Conservation (phyloP, 2,797 vertebrate genomes). For the Loriculus beryllinus region DNA sequence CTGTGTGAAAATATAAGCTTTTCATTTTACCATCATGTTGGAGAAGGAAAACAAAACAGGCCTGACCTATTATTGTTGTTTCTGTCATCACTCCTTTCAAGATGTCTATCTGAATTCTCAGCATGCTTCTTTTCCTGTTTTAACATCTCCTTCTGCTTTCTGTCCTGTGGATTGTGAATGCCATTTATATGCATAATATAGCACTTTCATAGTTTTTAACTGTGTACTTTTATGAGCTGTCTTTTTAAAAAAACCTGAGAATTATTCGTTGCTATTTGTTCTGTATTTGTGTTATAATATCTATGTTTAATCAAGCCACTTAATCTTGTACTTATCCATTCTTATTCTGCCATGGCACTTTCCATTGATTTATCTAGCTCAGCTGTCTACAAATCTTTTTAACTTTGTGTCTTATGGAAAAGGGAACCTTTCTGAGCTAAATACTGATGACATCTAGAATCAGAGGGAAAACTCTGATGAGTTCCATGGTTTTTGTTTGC, state of each 20-base stretch:
- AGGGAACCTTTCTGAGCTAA: not conserved
- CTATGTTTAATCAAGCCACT: not conserved
- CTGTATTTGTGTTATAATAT: not conserved
- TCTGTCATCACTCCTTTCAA: conserved; percentile 4
- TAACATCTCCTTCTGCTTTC: not conserved
- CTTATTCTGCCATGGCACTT: not conserved
- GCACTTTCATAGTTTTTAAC: not conserved
- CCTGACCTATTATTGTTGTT: not conserved
- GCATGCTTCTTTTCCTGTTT: not conserved
- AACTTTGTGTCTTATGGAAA: not conserved
- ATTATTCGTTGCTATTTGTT: not conserved
- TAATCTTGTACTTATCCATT: not conserved
- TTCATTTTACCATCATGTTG: not conserved
- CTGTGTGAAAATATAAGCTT: not conserved
- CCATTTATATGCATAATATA: not conserved
- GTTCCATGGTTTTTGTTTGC: fast-evolving
- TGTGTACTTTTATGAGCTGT: not conserved
- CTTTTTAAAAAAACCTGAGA: not conserved
- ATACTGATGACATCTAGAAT: not conserved
- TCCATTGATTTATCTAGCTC: not conserved
- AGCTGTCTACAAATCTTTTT: not conserved
- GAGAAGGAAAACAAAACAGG: not conserved
- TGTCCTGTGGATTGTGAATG: not conserved
- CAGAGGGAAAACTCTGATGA: not conserved
- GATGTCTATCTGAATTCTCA: not conserved